Conservation (phyloP, 2,113 vertebrate species). For the Cephalophus harveyi region DNA sequence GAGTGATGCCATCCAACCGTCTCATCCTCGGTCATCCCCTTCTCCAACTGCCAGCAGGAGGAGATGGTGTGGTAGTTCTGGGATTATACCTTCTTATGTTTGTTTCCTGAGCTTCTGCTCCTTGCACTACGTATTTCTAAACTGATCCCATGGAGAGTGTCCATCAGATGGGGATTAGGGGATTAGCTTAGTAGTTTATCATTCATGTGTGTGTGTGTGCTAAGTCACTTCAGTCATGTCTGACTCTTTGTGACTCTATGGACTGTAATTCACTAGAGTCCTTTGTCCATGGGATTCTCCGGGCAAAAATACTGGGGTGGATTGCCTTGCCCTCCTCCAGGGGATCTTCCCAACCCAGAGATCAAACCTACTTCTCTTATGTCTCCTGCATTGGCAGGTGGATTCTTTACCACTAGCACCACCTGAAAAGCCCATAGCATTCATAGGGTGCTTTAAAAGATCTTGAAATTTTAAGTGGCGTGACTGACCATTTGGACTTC, state of each 20-base stretch:
- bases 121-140: background rate
- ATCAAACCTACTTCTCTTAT: background rate
- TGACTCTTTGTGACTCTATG: background rate
- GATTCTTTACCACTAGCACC: background rate
- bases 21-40: background rate
- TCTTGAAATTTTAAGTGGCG: constrained; percentile 8
- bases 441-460: background rate
- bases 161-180: background rate
- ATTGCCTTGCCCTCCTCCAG: background rate
- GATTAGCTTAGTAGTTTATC: background rate
- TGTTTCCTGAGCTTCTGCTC: background rate
- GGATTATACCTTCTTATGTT: background rate
- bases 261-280: background rate
- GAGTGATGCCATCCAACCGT: background rate
- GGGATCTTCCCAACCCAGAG: background rate
- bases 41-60: background rate
- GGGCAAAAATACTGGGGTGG: background rate
- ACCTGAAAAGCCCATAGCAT: background rate
- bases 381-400: background rate
- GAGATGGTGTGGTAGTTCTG: background rate
- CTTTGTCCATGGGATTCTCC: background rate
- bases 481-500: constrained; percentile 1
- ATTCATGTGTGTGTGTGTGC: background rate
- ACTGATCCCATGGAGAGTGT: background rate
- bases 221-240: background rate